Conservation (phyloP, 1,140 invertebrate genomes). For the Dryas iulia region DNA sequence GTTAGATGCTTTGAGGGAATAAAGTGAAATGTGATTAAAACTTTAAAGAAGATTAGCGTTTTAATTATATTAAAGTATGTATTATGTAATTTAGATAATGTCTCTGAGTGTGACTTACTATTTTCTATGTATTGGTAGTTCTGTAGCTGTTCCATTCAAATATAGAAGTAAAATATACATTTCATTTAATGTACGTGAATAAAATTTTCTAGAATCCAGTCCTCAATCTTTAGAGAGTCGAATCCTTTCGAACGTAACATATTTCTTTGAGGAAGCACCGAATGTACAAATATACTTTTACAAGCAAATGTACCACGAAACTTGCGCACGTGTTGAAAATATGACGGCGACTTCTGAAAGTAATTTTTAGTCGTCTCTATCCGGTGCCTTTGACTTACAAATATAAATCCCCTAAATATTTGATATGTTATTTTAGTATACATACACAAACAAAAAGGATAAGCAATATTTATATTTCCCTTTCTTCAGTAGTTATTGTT, state of each 20-base stretch:
- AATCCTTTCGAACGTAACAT: not conserved
- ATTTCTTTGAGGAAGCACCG: not conserved
- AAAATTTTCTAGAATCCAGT: not conserved
- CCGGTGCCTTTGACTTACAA: constrained; percentile 4
- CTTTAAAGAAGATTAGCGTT: not conserved
- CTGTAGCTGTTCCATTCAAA: no score
- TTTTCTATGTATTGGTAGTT: no score
- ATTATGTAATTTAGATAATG: not conserved
- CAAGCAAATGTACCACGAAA: constrained; percentile 6
- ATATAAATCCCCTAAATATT: not conserved
- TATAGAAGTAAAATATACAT: not conserved
- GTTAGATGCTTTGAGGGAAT: not conserved
- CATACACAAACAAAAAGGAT: not conserved
- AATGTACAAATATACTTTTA: not conserved
- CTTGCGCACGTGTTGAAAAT: constrained; percentile 10
- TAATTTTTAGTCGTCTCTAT: constrained; percentile 20
- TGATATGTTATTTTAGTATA: constrained; percentile 2
- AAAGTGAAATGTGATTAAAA: not conserved
- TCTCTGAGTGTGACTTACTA: not conserved
- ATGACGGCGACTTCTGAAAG: constrained; percentile 15
- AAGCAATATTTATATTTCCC: not conserved
- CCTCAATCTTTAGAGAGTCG: not conserved
- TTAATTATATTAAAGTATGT: not conserved
- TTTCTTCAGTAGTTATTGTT: not conserved
- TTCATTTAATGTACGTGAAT: not conserved